Conservation (phyloP, 2,113 vertebrate species). For the Albula glossodonta region DNA sequence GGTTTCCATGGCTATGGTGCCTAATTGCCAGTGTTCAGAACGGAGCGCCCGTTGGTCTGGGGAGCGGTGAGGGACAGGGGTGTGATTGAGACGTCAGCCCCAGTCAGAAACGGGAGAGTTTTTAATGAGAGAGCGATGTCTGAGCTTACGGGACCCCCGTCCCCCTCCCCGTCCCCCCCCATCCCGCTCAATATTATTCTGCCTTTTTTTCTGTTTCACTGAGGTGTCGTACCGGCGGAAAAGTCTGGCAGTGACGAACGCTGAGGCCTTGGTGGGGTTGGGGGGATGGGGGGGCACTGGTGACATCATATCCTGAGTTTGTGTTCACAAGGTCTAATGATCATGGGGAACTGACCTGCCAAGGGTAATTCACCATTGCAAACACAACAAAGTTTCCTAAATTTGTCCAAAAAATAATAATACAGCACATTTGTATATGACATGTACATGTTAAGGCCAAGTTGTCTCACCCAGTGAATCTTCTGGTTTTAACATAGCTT, state of each 20-base stretch:
- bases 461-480: background rate
- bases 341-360: background rate
- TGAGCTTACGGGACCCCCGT: background rate
- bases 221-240: background rate
- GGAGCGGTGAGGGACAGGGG: background rate
- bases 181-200: background rate
- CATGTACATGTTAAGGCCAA: background rate
- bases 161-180: no score
- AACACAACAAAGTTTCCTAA: background rate
- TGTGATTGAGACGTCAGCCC: background rate
- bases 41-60: background rate
- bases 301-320: constrained; percentile 6
- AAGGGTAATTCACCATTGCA: background rate
- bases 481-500: background rate
- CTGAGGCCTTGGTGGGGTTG: background rate
- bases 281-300: no score
- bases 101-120: background rate
- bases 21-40: background rate
- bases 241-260: background rate
- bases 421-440: background rate
- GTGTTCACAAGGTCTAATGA: background rate
- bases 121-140: background rate
- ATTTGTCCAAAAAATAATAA: background rate
- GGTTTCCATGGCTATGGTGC: background rate
- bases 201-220: background rate